Conservation (phyloP, 2,888 invertebrate species). For the Drosophila subquinaria region DNA sequence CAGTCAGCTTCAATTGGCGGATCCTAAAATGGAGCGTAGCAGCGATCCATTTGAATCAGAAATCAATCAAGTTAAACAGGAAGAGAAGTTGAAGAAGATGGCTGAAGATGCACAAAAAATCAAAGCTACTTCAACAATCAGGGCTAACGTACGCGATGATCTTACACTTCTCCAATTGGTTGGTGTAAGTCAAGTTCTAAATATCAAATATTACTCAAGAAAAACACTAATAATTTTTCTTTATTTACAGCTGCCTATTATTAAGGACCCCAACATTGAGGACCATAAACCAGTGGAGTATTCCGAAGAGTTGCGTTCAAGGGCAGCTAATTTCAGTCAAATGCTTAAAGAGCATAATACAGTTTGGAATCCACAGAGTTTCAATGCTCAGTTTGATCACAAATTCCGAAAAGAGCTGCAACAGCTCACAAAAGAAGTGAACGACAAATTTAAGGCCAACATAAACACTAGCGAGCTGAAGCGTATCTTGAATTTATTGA, state of each 20-base stretch:
- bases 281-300: slow-evolving; percentile 43
- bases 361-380: slow-evolving; percentile 54
- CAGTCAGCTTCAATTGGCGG: slow-evolving; percentile 28
- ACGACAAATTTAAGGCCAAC: slow-evolving; percentile 21
- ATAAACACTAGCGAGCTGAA: slow-evolving; percentile 54
- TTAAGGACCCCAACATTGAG: slow-evolving; percentile 49
- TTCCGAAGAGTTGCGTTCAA: slow-evolving; percentile 45
- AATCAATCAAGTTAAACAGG: background rate
- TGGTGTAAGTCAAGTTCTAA: slow-evolving; percentile 46
- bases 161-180: slow-evolving; percentile 30
- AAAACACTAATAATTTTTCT: background rate
- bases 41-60: background rate
- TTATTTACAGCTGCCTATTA: slow-evolving; percentile 55
- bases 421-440: slow-evolving; percentile 41
- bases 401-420: slow-evolving; percentile 22
- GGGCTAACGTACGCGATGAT: slow-evolving; percentile 18
- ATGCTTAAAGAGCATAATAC: slow-evolving; percentile 33
- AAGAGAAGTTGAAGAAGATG: background rate
- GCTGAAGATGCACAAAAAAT: background rate
- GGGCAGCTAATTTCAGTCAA: slow-evolving; percentile 54
- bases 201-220: background rate
- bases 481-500: slow-evolving; percentile 69
- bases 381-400: background rate
- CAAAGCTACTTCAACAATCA: background rate
- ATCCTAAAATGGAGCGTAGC: background rate